Conservation (phyloP, 2,113 vertebrate species). For the Nothobranchius kuhntae region DNA sequence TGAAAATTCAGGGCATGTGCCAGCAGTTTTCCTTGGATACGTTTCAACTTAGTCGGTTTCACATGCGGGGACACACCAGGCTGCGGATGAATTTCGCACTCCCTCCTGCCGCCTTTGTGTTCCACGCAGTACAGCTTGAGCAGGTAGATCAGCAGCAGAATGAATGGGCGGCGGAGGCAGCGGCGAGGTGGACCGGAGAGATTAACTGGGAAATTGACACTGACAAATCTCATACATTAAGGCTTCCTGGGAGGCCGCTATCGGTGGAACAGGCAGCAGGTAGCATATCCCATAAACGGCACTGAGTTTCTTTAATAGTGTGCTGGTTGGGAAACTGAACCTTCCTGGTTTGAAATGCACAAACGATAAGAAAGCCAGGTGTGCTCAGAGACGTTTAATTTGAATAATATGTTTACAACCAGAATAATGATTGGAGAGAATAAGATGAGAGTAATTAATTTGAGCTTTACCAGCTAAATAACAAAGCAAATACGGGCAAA, state of each 20-base stretch:
- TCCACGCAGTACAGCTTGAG: conserved; percentile 11
- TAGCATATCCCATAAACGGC: conserved; percentile 59
- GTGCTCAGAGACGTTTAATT: conserved; percentile 62
- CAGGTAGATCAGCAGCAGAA: conserved; percentile 54
- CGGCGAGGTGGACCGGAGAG: conserved; percentile 76
- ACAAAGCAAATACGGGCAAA: conserved; percentile 77
- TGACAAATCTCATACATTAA: conserved; percentile 86
- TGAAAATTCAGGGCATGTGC: conserved; percentile 5
- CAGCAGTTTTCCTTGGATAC: conserved; percentile 6
- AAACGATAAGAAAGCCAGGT: conserved; percentile 69
- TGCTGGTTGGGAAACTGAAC: conserved; percentile 32
- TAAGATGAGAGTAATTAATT: conserved; percentile 73
- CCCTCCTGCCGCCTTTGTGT: conserved; percentile 10
- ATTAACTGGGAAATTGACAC: conserved; percentile 83
- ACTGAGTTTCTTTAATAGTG: conserved; percentile 59
- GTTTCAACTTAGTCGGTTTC: conserved; percentile 9
- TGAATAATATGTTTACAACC: conserved; percentile 74
- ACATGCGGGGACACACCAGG: conserved; percentile 6
- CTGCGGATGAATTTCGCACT: conserved; percentile 17
- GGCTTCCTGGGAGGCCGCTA: conserved; percentile 77
- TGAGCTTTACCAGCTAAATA: conserved; percentile 71
- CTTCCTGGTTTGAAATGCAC: conserved; percentile 10
- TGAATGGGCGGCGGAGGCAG: conserved; percentile 69
- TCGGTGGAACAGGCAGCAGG: conserved; percentile 61
- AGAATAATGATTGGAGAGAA: conserved; percentile 66